Evolutionary conservation across 2,797 vertebrate genomes (phyloP).

Genomic region (Chiloscyllium punctatum): DNA sequence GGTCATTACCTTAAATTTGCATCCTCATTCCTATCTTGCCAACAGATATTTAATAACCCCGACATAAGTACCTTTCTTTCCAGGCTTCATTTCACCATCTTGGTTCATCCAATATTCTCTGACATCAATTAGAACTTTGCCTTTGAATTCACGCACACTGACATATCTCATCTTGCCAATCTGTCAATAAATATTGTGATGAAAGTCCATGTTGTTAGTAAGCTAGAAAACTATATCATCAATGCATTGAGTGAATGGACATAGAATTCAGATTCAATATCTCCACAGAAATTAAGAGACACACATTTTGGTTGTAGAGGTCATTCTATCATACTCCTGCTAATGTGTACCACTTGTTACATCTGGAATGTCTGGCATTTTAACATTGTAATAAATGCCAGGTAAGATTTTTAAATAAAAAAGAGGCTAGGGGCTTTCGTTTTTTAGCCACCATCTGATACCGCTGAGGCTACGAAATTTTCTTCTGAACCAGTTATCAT

Average conservation of each 20-base stretch:
- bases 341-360: neutral
- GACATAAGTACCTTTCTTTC: constrained; percentile 74
- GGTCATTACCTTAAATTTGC: neutral
- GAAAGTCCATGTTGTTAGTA: neutral
- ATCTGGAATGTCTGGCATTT: neutral
- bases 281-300: neutral
- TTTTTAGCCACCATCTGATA: neutral
- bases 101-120: constrained; percentile 94
- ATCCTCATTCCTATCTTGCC: neutral
- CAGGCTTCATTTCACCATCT: constrained; percentile 95
- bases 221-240: neutral
- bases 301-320: neutral
- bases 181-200: constrained; percentile 52
- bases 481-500: neutral
- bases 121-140: constrained; percentile 89
- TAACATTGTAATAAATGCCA: neutral
- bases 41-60: neutral
- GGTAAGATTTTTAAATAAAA: neutral
- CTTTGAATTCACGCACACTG: constrained; percentile 91
- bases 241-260: neutral
- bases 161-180: constrained; percentile 96
- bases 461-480: neutral
- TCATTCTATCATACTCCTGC: neutral
- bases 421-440: neutral
- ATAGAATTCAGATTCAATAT: too few relatives aligned